These are phyloP conservation scores for Poecile atricapillus DNA, from an alignment of 2,113 vertebrate species.

Conservation along the genomic window DNA sequence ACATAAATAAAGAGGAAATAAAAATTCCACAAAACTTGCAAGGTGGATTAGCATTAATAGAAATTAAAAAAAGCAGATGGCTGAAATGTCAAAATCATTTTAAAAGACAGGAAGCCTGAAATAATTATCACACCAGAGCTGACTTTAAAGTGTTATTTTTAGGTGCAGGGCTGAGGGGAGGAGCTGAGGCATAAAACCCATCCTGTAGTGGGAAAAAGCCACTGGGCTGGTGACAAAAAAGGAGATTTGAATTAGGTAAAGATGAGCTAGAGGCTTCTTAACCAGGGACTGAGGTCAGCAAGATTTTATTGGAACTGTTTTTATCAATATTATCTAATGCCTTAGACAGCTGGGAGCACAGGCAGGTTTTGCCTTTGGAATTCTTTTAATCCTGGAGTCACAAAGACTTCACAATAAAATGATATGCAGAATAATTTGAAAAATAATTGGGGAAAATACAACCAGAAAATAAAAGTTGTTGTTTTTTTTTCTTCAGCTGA, in stretches of 20 bases:
- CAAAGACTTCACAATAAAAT: neutral
- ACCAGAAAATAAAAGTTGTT: neutral
- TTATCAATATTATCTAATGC: neutral
- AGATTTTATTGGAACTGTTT: neutral
- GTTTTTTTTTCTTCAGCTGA: neutral
- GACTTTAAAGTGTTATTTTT: neutral
- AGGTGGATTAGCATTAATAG: neutral
- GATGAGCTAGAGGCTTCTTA: neutral
- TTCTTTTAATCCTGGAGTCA: neutral
- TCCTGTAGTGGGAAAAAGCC: neutral
- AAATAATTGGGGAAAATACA: neutral
- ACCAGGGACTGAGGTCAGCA: neutral
- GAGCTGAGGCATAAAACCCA: neutral
- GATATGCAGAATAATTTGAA: neutral
- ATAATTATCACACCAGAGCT: neutral
- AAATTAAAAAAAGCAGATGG: neutral
- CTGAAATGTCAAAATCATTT: neutral
- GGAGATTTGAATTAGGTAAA: neutral
- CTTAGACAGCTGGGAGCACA: neutral
- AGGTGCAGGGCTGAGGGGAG: neutral
- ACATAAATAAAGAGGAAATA: neutral
- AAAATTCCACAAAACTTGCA: neutral
- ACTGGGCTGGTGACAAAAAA: neutral
- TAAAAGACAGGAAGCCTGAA: neutral
- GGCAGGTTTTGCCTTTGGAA: neutral